These are phyloP conservation scores for Phragmatobia fuliginosa DNA, from an alignment of 2,888 invertebrate species.

Conservation along the genomic window DNA sequence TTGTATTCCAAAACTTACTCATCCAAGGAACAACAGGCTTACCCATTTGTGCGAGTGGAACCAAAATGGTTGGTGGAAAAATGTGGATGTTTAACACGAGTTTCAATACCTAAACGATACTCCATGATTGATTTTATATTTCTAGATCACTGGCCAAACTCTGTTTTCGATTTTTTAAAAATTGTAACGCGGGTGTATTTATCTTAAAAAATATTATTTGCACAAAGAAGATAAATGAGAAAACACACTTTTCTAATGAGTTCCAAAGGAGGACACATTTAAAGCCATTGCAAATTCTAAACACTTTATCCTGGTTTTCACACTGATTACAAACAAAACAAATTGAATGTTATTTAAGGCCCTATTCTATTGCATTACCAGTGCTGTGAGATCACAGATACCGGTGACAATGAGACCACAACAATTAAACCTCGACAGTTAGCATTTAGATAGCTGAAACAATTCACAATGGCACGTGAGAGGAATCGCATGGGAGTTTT, in stretches of 20 bases:
- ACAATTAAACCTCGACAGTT: conserved; percentile 77
- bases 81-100: neutral
- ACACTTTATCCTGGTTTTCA: conserved; percentile 13
- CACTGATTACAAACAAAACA: conserved; percentile 35
- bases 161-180: neutral
- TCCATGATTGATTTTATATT: neutral
- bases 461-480: conserved; percentile 83
- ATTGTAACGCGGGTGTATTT: neutral
- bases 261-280: neutral
- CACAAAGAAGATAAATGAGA: neutral
- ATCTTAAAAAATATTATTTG: neutral
- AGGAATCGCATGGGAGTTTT: conserved; percentile 79
- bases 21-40: neutral
- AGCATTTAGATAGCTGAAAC: conserved; percentile 71
- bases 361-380: conserved; percentile 45
- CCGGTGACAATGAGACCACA: conserved; percentile 74
- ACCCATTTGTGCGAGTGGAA: neutral
- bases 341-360: conserved; percentile 37
- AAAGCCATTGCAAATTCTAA: neutral
- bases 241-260: neutral
- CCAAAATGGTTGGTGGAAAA: neutral
- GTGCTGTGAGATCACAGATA: conserved; percentile 76
- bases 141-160: neutral
- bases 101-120: neutral
- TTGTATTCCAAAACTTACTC: neutral